phyloP scores from a whole-genome alignment of 1,140 invertebrate species.

The Augochlora pura region DNA sequence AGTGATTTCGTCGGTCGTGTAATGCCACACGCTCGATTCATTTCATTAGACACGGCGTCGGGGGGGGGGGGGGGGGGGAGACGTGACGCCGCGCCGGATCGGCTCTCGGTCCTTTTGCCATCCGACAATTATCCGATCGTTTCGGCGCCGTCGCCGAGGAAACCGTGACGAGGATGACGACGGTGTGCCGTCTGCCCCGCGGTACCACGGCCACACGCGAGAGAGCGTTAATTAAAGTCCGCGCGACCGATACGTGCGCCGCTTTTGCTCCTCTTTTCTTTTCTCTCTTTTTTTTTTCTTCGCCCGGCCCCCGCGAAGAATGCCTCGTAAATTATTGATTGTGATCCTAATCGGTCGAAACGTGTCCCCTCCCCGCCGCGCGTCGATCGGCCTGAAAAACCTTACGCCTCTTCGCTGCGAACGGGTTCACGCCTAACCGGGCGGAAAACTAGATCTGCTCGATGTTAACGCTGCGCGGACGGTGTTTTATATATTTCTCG shows the following conservation, averaged over 20 bases:
- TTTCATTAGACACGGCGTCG: slow-evolving; percentile 43
- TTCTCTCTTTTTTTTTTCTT: slow-evolving; percentile 46
- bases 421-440: too few species aligned
- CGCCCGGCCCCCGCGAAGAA: slow-evolving; percentile 6
- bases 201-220: slow-evolving; percentile 28
- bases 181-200: not conserved
- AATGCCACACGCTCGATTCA: slow-evolving; percentile 37
- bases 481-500: not conserved
- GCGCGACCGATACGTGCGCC: not conserved
- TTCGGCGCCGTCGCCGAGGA: slow-evolving; percentile 28
- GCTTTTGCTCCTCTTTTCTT: not conserved
- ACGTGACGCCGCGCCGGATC: slow-evolving; percentile 40
- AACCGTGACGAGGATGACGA: slow-evolving; percentile 38
- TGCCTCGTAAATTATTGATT: slow-evolving; percentile 40
- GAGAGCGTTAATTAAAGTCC: slow-evolving; percentile 33
- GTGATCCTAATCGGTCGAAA: slow-evolving; percentile 19
- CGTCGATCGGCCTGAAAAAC: too few species aligned
- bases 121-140: slow-evolving; percentile 34
- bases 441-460: too few species aligned
- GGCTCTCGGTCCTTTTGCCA: slow-evolving; percentile 31
- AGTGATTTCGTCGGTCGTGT: slow-evolving; percentile 48
- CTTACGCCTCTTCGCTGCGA: too few species aligned
- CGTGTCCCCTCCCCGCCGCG: too few species aligned
- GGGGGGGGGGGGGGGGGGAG: too few species aligned
- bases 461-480: too few species aligned